Base-by-base conservation (phyloP, 2,113 vertebrate species). In the Archocentrus centrarchus region DNA sequence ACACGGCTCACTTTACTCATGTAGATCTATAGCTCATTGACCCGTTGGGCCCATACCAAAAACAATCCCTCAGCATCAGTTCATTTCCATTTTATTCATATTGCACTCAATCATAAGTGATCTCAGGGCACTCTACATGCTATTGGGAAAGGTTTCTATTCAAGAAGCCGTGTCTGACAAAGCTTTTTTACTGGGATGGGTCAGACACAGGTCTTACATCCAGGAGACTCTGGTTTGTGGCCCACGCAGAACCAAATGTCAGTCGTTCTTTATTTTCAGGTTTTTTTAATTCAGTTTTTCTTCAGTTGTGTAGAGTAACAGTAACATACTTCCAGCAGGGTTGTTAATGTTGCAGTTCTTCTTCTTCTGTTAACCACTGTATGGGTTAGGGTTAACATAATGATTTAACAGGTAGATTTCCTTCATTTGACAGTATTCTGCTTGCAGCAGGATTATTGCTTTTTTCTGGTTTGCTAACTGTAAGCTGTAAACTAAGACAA, bases 1-100 rank as follows among this genome's bases (percentile, higher is more conserved):
- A 60, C 60, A 70, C 17, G 14, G 81, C 17, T 87, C 76, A 11
- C 84, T 86, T 83, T 66, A 63, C 84, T 64, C 53, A 70, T 60
- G 27, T 59, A 81, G 61, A 83, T 76, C 85, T 66, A 81, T 81
- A 83, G 81, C 81, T 86, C 61, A 84, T 59, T 7, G 39, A 58
- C 81, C 50, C 30, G 3, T 47, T 85, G n/a, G 2, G 13, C 80
- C 59, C 60, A 70, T 80, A 82, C 63, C 79, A 57, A 80, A 88
- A 79, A 44, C 41, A 50, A 75, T 83, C 84, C 73, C 85, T 87
- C 84, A 88, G 88, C 82, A 88, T 47, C 81, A 84, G 18, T 39
- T 70, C 57, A 75, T 17, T 79, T 76, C 61, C 59, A 50, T 81
- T 88, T 77, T 60, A 53, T 82, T 73, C 35, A 60, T 50, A 70